Evolutionary conservation across 2,888 invertebrate genomes (phyloP).

Genomic region (Peribatodes rhomboidaria): DNA sequence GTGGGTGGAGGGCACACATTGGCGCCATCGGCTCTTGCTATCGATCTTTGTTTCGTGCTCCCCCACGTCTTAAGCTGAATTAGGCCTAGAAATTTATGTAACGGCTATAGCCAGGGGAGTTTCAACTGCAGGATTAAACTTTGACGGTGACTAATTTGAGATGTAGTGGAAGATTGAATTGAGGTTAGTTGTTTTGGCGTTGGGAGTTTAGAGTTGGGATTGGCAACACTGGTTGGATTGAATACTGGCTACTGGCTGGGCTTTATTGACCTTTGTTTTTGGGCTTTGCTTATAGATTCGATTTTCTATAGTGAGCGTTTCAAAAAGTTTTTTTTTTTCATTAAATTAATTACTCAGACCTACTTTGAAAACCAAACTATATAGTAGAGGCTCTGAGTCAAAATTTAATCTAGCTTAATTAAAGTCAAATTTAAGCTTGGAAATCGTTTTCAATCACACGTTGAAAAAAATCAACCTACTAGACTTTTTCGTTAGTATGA

Average conservation of each 20-base stretch:
- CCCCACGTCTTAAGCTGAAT: conserved; percentile 81
- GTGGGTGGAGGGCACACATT: conserved; percentile 73
- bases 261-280: neutral
- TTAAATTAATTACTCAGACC: neutral
- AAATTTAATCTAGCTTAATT: no score
- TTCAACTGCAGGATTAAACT: conserved; percentile 59
- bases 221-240: conserved; percentile 10
- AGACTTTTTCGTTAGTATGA: no score
- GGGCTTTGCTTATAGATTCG: neutral
- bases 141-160: conserved; percentile 59
- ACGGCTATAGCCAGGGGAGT: conserved; percentile 64
- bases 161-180: conserved; percentile 53
- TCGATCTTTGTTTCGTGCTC: conserved; percentile 78
- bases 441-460: no score
- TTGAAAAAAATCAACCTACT: no score
- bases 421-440: no score
- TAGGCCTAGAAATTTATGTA: conserved; percentile 80
- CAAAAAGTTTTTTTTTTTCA: neutral
- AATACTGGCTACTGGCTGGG: neutral
- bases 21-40: conserved; percentile 80
- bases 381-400: no score
- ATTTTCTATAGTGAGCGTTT: neutral
- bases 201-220: conserved; percentile 24
- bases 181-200: conserved; percentile 14
- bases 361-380: no score